Evolutionary conservation across 2,888 invertebrate species (phyloP).

Genomic region (Amphipoea lucens): DNA sequence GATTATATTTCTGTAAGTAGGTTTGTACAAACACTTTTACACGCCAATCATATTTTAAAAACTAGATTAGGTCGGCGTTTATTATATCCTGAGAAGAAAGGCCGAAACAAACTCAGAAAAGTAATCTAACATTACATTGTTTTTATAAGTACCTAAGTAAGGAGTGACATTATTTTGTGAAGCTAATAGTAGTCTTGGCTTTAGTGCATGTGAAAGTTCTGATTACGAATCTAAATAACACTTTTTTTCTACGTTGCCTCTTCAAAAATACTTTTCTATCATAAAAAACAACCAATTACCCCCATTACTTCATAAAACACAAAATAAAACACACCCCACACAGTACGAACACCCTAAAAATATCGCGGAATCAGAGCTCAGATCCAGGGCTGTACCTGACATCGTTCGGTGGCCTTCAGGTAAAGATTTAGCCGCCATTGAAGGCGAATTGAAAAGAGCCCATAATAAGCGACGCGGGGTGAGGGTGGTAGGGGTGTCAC

Average conservation of each 20-base stretch:
- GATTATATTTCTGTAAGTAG: not conserved
- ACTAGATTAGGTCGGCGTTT: no score
- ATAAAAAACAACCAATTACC: not conserved
- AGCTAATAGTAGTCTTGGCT: not conserved
- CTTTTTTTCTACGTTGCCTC: not conserved
- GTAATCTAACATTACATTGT: not conserved
- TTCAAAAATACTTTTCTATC: not conserved
- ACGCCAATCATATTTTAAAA: no score
- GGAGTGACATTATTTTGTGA: not conserved
- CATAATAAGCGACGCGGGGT: constrained; percentile 79
- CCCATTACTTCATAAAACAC: not conserved
- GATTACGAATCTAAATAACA: not conserved
- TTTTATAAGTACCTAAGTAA: not conserved
- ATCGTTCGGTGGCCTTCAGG: constrained; percentile 82
- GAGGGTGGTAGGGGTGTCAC: constrained; percentile 78
- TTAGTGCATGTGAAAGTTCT: not conserved
- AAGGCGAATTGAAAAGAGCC: constrained; percentile 87
- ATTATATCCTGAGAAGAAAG: no score
- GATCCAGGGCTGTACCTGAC: constrained; percentile 71
- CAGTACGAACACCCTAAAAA: constrained; percentile 56
- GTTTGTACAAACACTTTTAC: no score
- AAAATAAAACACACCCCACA: constrained; percentile 41
- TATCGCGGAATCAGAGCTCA: constrained; percentile 68
- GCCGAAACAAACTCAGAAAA: not conserved
- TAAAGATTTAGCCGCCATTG: constrained; percentile 86